phyloP scores from a whole-genome alignment of 2,888 invertebrate genomes.

The Drosophila parthenogenetica region DNA sequence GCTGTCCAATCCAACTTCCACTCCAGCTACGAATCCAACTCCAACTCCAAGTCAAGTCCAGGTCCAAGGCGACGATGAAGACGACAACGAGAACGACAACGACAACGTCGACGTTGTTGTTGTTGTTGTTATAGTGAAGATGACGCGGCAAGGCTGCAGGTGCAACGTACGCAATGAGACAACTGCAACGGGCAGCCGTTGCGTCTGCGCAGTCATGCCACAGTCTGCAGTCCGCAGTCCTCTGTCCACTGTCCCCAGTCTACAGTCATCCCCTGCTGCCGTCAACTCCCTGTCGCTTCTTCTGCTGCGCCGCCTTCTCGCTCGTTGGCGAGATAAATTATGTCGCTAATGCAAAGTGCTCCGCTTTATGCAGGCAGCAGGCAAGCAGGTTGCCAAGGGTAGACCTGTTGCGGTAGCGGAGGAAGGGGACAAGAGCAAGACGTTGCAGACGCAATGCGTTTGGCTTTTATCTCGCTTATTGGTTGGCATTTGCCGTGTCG shows the following conservation, averaged over 20 bases:
- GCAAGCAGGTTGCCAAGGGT: conserved; percentile 14
- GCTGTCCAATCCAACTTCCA: conserved; percentile 18
- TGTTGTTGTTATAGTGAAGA: conserved; percentile 47
- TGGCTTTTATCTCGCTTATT: conserved; percentile 71
- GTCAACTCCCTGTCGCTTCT: conserved; percentile 24
- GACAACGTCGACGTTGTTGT: conserved; percentile 35
- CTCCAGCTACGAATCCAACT: conserved; percentile 20
- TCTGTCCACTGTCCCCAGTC: conserved; percentile 22
- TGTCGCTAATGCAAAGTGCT: conserved; percentile 85
- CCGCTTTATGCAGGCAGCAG: conserved; percentile 78
- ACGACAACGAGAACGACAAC: conserved; percentile 73
- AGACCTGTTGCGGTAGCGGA: too few relatives aligned
- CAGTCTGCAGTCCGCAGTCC: conserved; percentile 9
- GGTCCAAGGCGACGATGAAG: conserved; percentile 73
- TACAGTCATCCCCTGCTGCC: conserved; percentile 5
- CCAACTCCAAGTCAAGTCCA: conserved; percentile 6
- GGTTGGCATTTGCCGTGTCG: conserved; percentile 67
- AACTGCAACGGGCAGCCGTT: conserved; percentile 66
- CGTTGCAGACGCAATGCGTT: conserved; percentile 75
- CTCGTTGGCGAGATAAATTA: conserved; percentile 84
- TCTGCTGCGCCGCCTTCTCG: conserved; percentile 31
- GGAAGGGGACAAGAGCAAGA: conserved; percentile 25
- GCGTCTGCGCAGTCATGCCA: conserved; percentile 79
- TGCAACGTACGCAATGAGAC: conserved; percentile 66
- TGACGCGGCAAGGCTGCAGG: conserved; percentile 80